Evolutionary conservation across 2,888 invertebrate species (phyloP), one percentile per base, ranked within the genome.

Genomic region (Troides oblongomaculatus): DNA sequence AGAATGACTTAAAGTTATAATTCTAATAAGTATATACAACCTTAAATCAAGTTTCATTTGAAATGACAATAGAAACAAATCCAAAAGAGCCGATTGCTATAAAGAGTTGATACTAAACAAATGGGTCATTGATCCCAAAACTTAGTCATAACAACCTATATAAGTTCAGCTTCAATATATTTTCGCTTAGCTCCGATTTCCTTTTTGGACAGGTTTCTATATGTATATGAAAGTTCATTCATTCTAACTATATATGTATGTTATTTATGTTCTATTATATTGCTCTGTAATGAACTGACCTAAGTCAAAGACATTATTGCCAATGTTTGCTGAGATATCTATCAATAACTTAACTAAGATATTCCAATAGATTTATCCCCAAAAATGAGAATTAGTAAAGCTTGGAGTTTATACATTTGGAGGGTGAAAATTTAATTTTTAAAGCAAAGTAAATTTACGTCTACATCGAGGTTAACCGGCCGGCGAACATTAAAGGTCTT

Each of bases 401-500:
- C 6, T 1, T n/a, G 18, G 0, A 53, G 23, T 7, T 43, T 39
- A 30, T 43, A 18, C 17, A 58, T 58, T 59, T 18, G 18, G 3
- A 43, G 58, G 5, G 23, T 17, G 46, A 43, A 58, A 5, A 18
- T n/a, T 59, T 25, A 17, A 46, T 39, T 65, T 65, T n/a, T 25
- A 25, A 57, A 18, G 58, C 17, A 39, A 64, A 58, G 17, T 14
- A 10, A 57, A 57, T 21, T 57, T 23, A n/a, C 1, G 23, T 56
- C 39, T 66, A 21, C 2, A 61, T 61, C 25, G 61, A 61, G 53
- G 56, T 61, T 56, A 66, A 39, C 53, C 39, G 62, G 39, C 25
- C 4, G 18, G 57, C n/a, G 10, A 23, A 58, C 23, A 58, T 61
- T 62, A 64, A 17, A 61, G 30, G 60, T 43, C 61, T 69, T 69